Percentiles rank a stretch among this genome's conserved stretches.
Conservation (phyloP, 1,140 invertebrate species). For the Hirudo medicinalis region DNA sequence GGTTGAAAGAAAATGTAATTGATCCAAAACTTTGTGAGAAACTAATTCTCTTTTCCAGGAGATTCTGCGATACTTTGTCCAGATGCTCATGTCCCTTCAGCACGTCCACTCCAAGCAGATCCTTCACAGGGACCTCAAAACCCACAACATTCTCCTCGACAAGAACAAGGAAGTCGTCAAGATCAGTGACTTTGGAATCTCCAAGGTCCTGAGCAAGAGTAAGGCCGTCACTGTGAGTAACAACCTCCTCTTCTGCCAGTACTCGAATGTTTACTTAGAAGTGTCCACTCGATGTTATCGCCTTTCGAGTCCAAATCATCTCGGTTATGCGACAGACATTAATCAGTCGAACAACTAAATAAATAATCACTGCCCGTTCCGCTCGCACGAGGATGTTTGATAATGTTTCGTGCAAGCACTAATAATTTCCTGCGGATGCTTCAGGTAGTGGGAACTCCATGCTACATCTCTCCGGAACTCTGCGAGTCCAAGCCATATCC, state of each 20-base stretch:
- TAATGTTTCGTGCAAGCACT: no score
- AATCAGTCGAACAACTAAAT: no score
- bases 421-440: slow-evolving; percentile 18
- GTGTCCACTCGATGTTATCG: no score
- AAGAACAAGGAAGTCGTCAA: slow-evolving; percentile 39
- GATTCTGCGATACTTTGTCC: slow-evolving; percentile 38
- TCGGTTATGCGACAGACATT: slow-evolving; percentile 4
- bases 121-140: slow-evolving; percentile 40
- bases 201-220: slow-evolving; percentile 45
- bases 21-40: no score
- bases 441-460: slow-evolving; percentile 58
- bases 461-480: slow-evolving; percentile 72
- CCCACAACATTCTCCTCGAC: slow-evolving; percentile 41
- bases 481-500: slow-evolving; percentile 54
- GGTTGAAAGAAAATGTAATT: no score
- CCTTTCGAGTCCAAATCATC: no score
- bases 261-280: not conserved
- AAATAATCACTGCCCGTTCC: no score
- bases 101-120: slow-evolving; percentile 43
- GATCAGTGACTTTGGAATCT: slow-evolving; percentile 43
- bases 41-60: slow-evolving; percentile 28
- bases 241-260: not conserved
- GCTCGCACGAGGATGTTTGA: no score
- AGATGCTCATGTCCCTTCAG: slow-evolving; percentile 40
- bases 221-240: slow-evolving; percentile 49